Base-by-base conservation (phyloP, 1,140 invertebrate genomes). In the Ectropis grisescens region DNA sequence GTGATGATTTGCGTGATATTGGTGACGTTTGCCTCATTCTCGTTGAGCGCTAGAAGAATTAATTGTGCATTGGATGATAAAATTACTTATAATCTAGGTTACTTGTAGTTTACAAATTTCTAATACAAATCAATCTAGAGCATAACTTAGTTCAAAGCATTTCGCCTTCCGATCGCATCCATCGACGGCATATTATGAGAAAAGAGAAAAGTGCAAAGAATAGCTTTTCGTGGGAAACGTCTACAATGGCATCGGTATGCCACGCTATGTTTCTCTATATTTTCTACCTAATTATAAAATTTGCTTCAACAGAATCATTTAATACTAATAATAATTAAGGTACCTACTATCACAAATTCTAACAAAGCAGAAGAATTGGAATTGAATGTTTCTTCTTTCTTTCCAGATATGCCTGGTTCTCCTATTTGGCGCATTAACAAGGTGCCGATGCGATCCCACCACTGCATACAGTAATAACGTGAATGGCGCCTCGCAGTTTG, bases 131-230 rank as follows among this genome's bases (percentile, higher is more conserved):
- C n/a, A n/a, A n/a, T n/a, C n/a, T n/a, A n/a, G n/a, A n/a, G n/a
- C n/a, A n/a, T n/a, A n/a, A n/a, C n/a, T n/a, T n/a, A n/a, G n/a
- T n/a, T n/a, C n/a, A n/a, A n/a, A n/a, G n/a, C n/a, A n/a, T n/a
- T n/a, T n/a, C 34, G 33, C 47, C 58, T 64, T 66, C 60, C 55
- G 53, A 59, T 58, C 41, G 48, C 54, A 38, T 37, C 28, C 47
- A 54, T 54, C 39, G 42, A 45, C 33, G 32, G 40, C 43, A 50
- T 54, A 54, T 61, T 60, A 68, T 68, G 68, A 58, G 69, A 72
- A 78, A 76, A 78, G 69, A 78, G 72, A 78, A 78, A 78, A 71
- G 68, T 64, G 47, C 38, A 69, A 71, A 67, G 72, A 74, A 78
- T 71, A 40, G 47, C 47, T 54, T 48, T 31, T 55, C 65, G 72